These are phyloP conservation scores for Rhimphoctona megacephalus DNA, from an alignment of 2,888 invertebrate species.

Conservation along the genomic window DNA sequence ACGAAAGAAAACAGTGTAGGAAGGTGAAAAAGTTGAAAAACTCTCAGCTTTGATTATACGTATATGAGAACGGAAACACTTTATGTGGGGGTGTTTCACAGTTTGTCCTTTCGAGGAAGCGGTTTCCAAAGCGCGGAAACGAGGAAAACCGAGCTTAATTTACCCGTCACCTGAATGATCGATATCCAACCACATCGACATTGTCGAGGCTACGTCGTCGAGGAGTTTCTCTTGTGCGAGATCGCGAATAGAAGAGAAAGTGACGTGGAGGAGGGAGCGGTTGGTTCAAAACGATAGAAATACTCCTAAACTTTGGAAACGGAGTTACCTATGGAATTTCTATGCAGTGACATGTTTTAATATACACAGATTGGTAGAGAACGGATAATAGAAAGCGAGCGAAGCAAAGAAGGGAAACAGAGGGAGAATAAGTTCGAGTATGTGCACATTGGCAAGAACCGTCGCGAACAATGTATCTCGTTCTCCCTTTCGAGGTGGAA, in stretches of 20 bases:
- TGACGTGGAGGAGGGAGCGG: background rate
- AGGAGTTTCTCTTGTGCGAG: slow-evolving; percentile 41
- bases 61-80: background rate
- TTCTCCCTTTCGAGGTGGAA: slow-evolving; percentile 37
- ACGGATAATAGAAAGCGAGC: slow-evolving; percentile 7
- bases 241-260: background rate
- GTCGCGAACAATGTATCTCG: slow-evolving; percentile 51
- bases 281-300: slow-evolving; percentile 52
- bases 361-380: slow-evolving; percentile 32
- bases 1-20: background rate
- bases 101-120: slow-evolving; percentile 39
- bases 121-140: slow-evolving; percentile 60
- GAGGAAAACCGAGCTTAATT: slow-evolving; percentile 76
- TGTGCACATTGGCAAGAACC: slow-evolving; percentile 33
- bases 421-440: slow-evolving; percentile 3
- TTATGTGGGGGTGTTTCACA: background rate
- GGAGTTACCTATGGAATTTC: slow-evolving; percentile 55
- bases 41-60: background rate
- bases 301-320: slow-evolving; percentile 66
- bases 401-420: slow-evolving; percentile 20
- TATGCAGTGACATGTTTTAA: slow-evolving; percentile 48
- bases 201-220: slow-evolving; percentile 28
- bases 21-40: background rate
- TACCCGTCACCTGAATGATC: slow-evolving; percentile 72
- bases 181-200: slow-evolving; percentile 71